phyloP scores from a whole-genome alignment of 2,888 invertebrate species.

The Polietes domitor region DNA sequence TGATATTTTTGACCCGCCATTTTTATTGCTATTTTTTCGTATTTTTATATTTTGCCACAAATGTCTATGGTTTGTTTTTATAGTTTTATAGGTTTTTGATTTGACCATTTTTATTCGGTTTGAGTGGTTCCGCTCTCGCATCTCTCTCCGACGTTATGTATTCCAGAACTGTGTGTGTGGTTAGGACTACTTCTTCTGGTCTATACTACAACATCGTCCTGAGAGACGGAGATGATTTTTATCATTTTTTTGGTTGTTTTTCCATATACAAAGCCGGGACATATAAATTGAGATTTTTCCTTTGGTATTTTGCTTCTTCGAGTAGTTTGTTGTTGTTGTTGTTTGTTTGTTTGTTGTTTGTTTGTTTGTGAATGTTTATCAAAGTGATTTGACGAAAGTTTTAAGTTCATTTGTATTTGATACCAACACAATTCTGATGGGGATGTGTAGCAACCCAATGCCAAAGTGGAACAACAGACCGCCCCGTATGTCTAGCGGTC shows the following conservation, averaged over 20 bases:
- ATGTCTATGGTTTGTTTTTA: slow-evolving; percentile 65
- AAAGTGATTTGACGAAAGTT: slow-evolving; percentile 67
- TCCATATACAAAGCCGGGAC: slow-evolving; percentile 67
- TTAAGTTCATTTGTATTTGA: slow-evolving; percentile 57
- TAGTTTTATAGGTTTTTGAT: slow-evolving; percentile 61
- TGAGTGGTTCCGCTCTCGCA: slow-evolving; percentile 40
- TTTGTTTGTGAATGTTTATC: slow-evolving; percentile 59
- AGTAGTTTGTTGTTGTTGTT: slow-evolving; percentile 61
- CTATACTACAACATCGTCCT: slow-evolving; percentile 63
- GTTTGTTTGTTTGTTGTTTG: slow-evolving; percentile 60
- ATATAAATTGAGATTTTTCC: slow-evolving; percentile 59
- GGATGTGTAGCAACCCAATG: slow-evolving; percentile 65
- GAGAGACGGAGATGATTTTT: slow-evolving; percentile 50
- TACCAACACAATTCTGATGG: slow-evolving; percentile 60
- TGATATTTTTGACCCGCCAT: slow-evolving; percentile 65
- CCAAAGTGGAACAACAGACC: slow-evolving; percentile 64
- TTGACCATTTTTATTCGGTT: slow-evolving; percentile 64
- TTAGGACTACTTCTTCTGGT: slow-evolving; percentile 59
- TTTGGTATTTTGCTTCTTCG: slow-evolving; percentile 61
- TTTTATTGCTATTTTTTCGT: slow-evolving; percentile 64
- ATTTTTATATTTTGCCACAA: slow-evolving; percentile 61
- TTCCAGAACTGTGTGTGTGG: slow-evolving; percentile 56
- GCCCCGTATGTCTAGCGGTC: slow-evolving; percentile 23
- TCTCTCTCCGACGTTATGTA: slow-evolving; percentile 50
- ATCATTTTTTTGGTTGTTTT: slow-evolving; percentile 61